These are phyloP conservation scores for Portunus trituberculatus DNA, from an alignment of 1,140 invertebrate genomes.

Conservation along the genomic window DNA sequence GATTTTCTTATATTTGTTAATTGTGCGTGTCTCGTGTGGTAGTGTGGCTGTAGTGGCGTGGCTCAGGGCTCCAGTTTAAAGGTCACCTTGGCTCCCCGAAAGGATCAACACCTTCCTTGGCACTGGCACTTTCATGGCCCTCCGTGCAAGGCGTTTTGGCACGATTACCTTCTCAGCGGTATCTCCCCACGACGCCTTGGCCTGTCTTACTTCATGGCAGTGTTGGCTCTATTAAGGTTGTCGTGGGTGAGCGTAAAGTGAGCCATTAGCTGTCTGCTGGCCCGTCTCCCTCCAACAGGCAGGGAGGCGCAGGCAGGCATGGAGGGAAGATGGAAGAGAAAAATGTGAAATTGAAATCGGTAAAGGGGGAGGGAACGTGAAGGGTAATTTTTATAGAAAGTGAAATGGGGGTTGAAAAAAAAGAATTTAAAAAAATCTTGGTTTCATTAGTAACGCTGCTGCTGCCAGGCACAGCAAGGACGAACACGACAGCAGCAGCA, in stretches of 20 bases:
- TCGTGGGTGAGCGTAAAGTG: background rate
- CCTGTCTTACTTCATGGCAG: background rate
- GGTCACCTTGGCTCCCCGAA: background rate
- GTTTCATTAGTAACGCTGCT: background rate
- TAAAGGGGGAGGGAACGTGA: background rate
- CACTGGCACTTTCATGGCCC: background rate
- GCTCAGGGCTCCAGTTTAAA: background rate
- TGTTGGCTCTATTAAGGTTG: background rate
- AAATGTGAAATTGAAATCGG: constrained; percentile 14
- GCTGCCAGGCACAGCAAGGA: background rate
- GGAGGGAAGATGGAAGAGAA: background rate
- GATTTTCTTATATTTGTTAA: no score
- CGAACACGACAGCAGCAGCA: no score
- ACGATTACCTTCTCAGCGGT: background rate
- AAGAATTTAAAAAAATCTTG: background rate
- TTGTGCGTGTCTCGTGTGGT: no score
- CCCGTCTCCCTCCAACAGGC: background rate
- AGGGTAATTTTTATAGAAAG: background rate
- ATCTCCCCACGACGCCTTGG: background rate
- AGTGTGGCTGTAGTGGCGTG: background rate
- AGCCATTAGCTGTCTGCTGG: background rate
- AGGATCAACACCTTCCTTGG: background rate
- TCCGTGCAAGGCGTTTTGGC: background rate
- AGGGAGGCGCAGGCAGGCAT: background rate
- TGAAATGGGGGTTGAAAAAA: background rate